These are phyloP conservation scores for Drosophila basisetae DNA, from an alignment of 2,888 invertebrate genomes.

Conservation along the genomic window DNA sequence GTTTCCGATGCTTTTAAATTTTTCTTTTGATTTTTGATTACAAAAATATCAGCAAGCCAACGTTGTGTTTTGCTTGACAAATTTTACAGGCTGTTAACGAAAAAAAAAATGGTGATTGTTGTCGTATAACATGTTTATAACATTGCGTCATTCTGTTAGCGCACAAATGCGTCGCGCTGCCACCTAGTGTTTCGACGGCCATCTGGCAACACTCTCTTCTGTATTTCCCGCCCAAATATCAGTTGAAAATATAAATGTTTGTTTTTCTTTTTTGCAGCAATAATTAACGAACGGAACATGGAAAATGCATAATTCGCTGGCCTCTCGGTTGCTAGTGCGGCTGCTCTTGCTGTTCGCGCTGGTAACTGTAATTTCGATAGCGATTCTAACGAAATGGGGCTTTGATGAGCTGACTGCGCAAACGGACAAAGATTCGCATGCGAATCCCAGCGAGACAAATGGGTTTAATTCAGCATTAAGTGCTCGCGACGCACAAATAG, in stretches of 20 bases:
- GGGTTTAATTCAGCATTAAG: slow-evolving; percentile 86
- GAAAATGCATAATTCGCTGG: slow-evolving; percentile 80
- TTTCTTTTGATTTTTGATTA: slow-evolving; percentile 28
- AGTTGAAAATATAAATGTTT: slow-evolving; percentile 2
- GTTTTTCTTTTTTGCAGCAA: slow-evolving; percentile 33
- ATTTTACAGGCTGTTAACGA: slow-evolving; percentile 30
- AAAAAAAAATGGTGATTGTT: slow-evolving; percentile 23
- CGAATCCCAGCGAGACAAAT: slow-evolving; percentile 63
- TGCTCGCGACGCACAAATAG: slow-evolving; percentile 88
- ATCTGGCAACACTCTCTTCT: slow-evolving; percentile 12
- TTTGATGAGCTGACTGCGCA: slow-evolving; percentile 81
- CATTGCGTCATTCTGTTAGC: slow-evolving; percentile 14
- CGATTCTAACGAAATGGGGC: slow-evolving; percentile 83
- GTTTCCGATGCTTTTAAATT: slow-evolving; percentile 18
- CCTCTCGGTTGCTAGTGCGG: slow-evolving; percentile 82
- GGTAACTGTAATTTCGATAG: slow-evolving; percentile 81
- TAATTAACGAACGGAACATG: slow-evolving; percentile 43
- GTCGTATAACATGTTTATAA: slow-evolving; percentile 15
- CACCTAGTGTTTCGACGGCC: neutral
- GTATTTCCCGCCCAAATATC: slow-evolving; percentile 20
- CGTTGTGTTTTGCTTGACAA: slow-evolving; percentile 41
- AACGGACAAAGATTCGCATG: slow-evolving; percentile 60
- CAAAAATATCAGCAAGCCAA: slow-evolving; percentile 34
- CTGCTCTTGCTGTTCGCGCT: slow-evolving; percentile 82
- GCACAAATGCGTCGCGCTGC: slow-evolving; percentile 20